Percentiles rank a stretch among this genome's conserved stretches.
Conservation (phyloP, 2,888 invertebrate genomes). For the Pseudococcus jackbeardsleyi region DNA sequence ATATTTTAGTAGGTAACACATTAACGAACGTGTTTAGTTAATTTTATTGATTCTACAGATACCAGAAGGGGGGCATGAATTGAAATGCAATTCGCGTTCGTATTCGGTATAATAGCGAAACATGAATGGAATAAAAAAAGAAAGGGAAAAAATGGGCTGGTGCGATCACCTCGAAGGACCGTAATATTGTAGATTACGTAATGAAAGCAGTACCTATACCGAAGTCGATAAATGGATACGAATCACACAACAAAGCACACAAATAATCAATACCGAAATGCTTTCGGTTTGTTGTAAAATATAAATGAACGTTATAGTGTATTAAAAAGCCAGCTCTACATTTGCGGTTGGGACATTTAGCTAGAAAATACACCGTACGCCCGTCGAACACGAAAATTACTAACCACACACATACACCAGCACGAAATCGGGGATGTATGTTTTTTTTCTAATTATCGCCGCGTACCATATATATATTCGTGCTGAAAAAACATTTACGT, state of each 20-base stretch:
- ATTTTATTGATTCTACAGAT: not conserved
- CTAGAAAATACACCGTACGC: not conserved
- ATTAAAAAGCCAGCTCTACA: not conserved
- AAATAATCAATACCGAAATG: constrained; percentile 41
- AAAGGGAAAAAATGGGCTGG: not conserved
- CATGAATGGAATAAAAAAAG: constrained; percentile 28
- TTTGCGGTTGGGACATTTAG: constrained; percentile 20
- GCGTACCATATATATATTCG: constrained; percentile 2
- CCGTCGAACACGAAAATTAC: not conserved
- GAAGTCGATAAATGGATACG: constrained; percentile 44
- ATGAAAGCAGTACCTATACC: constrained; percentile 4
- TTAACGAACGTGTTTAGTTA: constrained; percentile 14
- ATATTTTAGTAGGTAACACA: not conserved
- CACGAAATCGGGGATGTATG: not conserved
- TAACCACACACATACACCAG: not conserved
- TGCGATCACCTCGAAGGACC: constrained; percentile 44
- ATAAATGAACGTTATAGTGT: constrained; percentile 38
- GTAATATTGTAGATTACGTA: constrained; percentile 33
- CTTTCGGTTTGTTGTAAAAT: constrained; percentile 38
- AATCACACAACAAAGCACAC: constrained; percentile 33
- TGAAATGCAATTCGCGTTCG: constrained; percentile 14
- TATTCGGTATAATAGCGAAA: constrained; percentile 13
- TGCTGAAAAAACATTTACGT: constrained; percentile 41
- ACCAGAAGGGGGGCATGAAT: not conserved
- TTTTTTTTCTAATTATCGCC: constrained; percentile 24